Evolutionary conservation across 2,113 vertebrate genomes (phyloP), one percentile per base, ranked within the genome.

Genomic region (Paradisaea rubra): DNA sequence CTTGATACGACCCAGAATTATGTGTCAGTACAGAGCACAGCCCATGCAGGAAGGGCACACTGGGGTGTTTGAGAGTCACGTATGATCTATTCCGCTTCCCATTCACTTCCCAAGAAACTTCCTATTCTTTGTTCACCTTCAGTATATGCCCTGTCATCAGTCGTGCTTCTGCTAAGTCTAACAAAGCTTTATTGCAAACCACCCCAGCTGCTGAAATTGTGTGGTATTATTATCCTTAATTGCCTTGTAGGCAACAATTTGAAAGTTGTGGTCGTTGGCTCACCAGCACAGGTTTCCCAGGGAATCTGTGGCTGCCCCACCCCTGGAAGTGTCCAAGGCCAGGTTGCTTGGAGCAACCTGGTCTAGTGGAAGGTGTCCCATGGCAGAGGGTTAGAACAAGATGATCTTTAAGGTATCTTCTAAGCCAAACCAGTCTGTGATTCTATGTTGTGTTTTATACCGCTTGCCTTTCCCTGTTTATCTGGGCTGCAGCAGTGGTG

Each of bases 181-280:
- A 37, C 6, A 17, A 44, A 82, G 17, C 28, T 64, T 44, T 30
- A 16, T 33, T 61, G 5, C 45, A 79, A 68, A 65, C 4, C 5
- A 31, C 13, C 16, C 21, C 56, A 39, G 52, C 44, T 68, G 35
- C 49, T 70, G 50, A 44, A 61, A 61, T 35, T 11, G 3, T 8
- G 0, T 37, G 20, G 12, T 17, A 4, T 31, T 41, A 3, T 15
- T 61, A 18, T 15, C 25, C 7, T 65, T 31, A 28, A 47, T 4
- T 81, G 8, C 41, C 20, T n/a, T 49, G 22, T 41, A 50, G 37
- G 11, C 27, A 44, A 35, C 5, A 59, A 8, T n/a, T 35, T 47
- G 37, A 68, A 52, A 16, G 30, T 9, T 3, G 2, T 1, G 1
- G 33, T 39, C 39, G 19, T 3, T 57, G 35, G 0, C 3, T 35